A percentile compares a stretch with the other conserved stretches of the same genome.
Evolutionary conservation across 2,888 invertebrate species (phyloP).

Genomic region (Torymus texanus): DNA sequence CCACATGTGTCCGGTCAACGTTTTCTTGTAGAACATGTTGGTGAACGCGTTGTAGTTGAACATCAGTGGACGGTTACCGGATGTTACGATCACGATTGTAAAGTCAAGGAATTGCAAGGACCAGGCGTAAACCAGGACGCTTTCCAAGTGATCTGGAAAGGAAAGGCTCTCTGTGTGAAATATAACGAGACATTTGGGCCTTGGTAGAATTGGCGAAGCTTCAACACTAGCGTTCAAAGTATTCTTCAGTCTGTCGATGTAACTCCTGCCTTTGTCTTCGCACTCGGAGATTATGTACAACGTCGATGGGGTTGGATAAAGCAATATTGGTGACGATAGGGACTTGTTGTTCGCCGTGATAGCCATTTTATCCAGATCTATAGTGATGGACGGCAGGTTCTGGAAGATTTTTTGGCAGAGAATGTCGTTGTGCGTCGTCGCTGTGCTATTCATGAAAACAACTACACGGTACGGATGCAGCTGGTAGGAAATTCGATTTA

Average conservation of each 20-base stretch:
- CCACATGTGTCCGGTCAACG: background rate
- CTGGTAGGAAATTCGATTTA: background rate
- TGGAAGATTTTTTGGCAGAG: background rate
- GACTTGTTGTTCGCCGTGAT: background rate
- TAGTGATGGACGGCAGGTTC: background rate
- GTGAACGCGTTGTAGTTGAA: slow-evolving; percentile 7
- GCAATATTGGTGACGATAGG: background rate
- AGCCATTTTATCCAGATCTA: background rate
- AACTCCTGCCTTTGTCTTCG: background rate
- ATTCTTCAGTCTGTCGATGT: too few relatives aligned
- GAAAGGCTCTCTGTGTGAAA: too few relatives aligned
- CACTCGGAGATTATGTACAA: slow-evolving; percentile 6
- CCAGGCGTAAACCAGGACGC: slow-evolving; percentile 1
- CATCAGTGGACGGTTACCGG: background rate
- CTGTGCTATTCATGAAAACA: background rate
- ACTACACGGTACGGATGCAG: background rate
- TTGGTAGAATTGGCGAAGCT: background rate
- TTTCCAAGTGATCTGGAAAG: background rate
- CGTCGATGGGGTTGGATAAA: background rate
- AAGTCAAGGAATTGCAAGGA: background rate
- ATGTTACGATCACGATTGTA: background rate
- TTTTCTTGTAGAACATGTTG: background rate
- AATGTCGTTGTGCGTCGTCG: background rate
- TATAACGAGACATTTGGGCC: slow-evolving; percentile 8
- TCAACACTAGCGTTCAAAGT: background rate